Base-by-base conservation (phyloP, 2,797 vertebrate species). In the Limosa lapponica region DNA sequence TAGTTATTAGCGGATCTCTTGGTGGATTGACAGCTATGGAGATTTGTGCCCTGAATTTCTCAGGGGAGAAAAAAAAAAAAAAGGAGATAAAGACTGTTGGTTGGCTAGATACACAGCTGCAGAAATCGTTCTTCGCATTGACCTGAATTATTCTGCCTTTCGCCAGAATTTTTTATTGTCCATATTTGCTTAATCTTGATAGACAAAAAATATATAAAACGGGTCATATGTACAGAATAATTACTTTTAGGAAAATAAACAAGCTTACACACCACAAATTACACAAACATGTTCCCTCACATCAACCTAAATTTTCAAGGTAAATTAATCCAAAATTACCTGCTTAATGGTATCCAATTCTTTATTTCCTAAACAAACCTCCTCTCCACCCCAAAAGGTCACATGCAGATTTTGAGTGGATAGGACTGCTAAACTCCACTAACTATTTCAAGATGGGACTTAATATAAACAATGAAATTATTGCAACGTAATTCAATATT, bases 71-170 rank as follows among this genome's bases (percentile, higher is more conserved):
- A 61, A 62, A 77, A 14, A 73, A 16, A 51, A 19, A 17, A 9
- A 17, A 5, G 34, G 18, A 59, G 14, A 41, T 1, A 27, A 66
- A 89, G 54, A 74, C 71, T 95, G 61, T 92, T 95, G 92, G 91
- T 83, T 97, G 89, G 84, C 87, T 94, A 82, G 24, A 93, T 30
- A 91, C 34, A 87, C 70, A 94, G 89, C 94, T 97, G 75, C 79
- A 91, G 73, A 93, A 93, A 82, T 93, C 41, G 2, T 95, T 95
- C 95, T 92, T 96, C 84, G 94, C 55, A 74, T 25, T 96, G 95
- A 95, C 91, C 94, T 96, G 74, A 95, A 97, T 96, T 96, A 96
- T 88, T 95, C 91, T 93, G 88, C 82, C 78, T 93, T 95, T 95
- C n/a, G 4, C 85, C 80, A 97, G 95, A 88, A 91, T 78, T 97